These are phyloP conservation scores for Boulengeromyrus knoepffleri DNA, from an alignment of 2,113 vertebrate species.

Conservation along the genomic window DNA sequence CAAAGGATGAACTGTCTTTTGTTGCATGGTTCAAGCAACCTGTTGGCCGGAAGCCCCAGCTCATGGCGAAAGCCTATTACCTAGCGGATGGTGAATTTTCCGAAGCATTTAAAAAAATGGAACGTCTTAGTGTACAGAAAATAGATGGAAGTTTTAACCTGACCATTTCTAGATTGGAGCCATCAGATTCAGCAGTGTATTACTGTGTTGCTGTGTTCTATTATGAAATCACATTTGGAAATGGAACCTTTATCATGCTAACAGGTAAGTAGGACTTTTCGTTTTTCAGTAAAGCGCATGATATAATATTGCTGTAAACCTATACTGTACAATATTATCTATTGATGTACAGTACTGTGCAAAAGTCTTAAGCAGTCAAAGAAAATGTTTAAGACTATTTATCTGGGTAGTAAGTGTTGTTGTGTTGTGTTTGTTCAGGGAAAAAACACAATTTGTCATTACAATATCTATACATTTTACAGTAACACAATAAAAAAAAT, in stretches of 20 bases:
- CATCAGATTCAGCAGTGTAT: constrained; percentile 37
- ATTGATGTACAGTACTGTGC: not conserved
- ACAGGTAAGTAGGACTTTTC: constrained; percentile 28
- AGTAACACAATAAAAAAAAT: not conserved
- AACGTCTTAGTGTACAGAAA: constrained; percentile 26
- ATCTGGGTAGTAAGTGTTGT: not conserved
- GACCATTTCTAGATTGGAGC: not conserved
- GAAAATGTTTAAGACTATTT: not conserved
- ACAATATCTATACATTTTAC: not conserved
- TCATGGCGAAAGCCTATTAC: constrained; percentile 15
- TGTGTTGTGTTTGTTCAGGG: not conserved
- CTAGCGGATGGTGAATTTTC: not conserved
- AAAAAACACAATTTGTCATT: not conserved
- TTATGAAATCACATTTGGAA: not conserved
- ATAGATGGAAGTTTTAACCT: constrained; percentile 28
- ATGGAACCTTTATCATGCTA: constrained; percentile 21
- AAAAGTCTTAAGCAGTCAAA: not conserved
- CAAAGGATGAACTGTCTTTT: accelerated
- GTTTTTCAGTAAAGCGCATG: not conserved
- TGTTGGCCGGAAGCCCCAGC: constrained; percentile 17
- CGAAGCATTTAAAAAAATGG: not conserved
- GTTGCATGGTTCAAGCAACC: constrained; percentile 33
- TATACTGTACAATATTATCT: not conserved
- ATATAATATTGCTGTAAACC: not conserved
- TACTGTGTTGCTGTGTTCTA: constrained; percentile 14